phyloP scores from a whole-genome alignment of 2,797 vertebrate species.

The Champsocephalus esox region DNA sequence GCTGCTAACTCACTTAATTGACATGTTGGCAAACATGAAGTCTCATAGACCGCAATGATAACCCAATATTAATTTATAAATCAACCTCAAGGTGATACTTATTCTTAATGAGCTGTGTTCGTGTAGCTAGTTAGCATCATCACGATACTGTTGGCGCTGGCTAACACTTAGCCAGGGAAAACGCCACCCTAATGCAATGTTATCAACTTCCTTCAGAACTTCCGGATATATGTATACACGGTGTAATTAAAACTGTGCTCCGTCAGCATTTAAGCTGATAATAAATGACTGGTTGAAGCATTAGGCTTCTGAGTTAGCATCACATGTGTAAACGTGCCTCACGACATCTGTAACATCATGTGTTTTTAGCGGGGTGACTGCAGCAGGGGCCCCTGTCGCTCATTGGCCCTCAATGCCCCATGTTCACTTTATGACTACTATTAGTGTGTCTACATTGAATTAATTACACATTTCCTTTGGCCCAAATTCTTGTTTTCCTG shows the following conservation, averaged over 20 bases:
- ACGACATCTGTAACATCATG: not conserved
- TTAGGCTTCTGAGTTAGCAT: not conserved
- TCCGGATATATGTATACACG: constrained; percentile 9
- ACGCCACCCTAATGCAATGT: constrained; percentile 25
- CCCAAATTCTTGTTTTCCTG: not conserved
- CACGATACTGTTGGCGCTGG: constrained; percentile 11
- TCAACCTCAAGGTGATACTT: not conserved
- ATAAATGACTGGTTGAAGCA: not conserved
- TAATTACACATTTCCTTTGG: not conserved
- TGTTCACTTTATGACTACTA: not conserved
- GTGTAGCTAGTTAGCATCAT: constrained; percentile 29
- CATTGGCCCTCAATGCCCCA: not conserved
- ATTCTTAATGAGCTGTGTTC: not conserved
- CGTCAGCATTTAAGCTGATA: not conserved
- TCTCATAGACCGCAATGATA: too few relatives aligned
- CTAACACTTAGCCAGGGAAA: constrained; percentile 34
- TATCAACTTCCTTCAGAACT: constrained; percentile 26
- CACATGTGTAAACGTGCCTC: constrained; percentile 11
- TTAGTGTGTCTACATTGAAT: not conserved
- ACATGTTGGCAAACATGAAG: not conserved
- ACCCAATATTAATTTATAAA: not conserved
- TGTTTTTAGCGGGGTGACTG: not conserved
- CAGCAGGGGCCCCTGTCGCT: not conserved
- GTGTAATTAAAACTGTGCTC: not conserved
- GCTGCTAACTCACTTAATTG: not conserved